A percentile compares a stretch with the other conserved stretches of the same genome.
These are phyloP conservation scores for Brenthis hecate DNA, from an alignment of 2,888 invertebrate species.

Conservation along the genomic window DNA sequence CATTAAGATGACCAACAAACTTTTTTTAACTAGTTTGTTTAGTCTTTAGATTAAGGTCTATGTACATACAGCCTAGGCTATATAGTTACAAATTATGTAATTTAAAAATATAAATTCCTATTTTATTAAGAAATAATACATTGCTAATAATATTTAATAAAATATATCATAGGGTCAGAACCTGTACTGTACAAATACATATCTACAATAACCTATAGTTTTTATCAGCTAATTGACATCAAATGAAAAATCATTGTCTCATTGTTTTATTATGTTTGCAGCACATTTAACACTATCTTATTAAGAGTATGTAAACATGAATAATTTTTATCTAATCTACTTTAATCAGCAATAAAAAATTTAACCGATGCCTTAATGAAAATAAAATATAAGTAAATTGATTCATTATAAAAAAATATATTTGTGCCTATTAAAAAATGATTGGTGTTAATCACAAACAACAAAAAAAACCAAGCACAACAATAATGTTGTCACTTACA, in stretches of 20 bases:
- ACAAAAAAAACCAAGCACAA: slow-evolving; percentile 67
- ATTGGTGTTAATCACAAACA: slow-evolving; percentile 51
- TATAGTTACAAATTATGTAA: neutral
- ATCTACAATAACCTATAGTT: no score
- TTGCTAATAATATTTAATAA: no score
- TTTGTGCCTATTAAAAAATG: slow-evolving; percentile 17
- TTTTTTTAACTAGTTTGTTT: no score
- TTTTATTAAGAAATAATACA: no score
- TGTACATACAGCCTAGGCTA: neutral
- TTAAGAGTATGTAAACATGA: slow-evolving; percentile 22
- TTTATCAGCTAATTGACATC: slow-evolving; percentile 3
- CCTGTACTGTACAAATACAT: no score
- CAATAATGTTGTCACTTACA: slow-evolving; percentile 85
- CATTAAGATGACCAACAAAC: no score
- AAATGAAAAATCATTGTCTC: slow-evolving; percentile 11
- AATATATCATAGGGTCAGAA: no score
- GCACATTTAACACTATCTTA: slow-evolving; percentile 11
- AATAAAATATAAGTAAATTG: slow-evolving; percentile 23
- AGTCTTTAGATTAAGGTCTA: neutral
- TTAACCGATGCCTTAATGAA: slow-evolving; percentile 17
- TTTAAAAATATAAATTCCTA: neutral
- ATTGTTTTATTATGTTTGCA: slow-evolving; percentile 15
- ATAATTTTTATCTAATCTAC: slow-evolving; percentile 28
- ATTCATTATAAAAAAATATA: slow-evolving; percentile 41
- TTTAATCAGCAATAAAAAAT: slow-evolving; percentile 10